Base-by-base conservation (phyloP, 2,113 vertebrate species). In the Carassius gibelio region DNA sequence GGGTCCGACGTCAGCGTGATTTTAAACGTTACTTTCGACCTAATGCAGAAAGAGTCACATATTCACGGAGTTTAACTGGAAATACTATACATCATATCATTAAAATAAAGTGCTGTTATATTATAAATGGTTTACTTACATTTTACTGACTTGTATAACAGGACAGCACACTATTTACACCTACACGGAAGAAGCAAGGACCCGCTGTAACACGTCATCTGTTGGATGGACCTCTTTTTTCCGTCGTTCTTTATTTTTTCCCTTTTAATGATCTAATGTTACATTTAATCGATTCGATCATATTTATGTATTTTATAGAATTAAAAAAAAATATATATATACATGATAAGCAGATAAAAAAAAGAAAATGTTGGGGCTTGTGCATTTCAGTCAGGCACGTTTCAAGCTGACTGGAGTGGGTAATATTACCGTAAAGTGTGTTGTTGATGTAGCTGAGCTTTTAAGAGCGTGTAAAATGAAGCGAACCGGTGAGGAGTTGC, bases 11-110 rank as follows among this genome's bases (percentile, higher is more conserved):
- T 95, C 88, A 95, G 89, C 1, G 95, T 95, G 89, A 95, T 95
- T 94, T 95, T 95, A 94, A 95, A 95, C 88, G 94, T 95, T 83
- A 95, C 94, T 91, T 95, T 95, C 82, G 95, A 95, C 95, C 95
- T 95, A 84, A 87, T 5, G 66, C 61, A 88, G 36, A 36, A 5
- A 38, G 82, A 0, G 7, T 75, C 68, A 75, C 15, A 61, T 0
- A 82, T 42, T 42, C 57, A 79, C 3, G 19, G 36, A 45, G 71
- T 14, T n/a, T 5, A 59, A 14, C 52, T 5, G 62, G 4, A 36
- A 3, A 26, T 76, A n/a, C 10, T 8, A 34, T 4, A 38, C 2
- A 14, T 3, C 3, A 4, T 34, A 64, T 4, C 36, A 0, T 0
- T 0, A 4, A 34, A 21, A 78, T 4, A 83, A 50, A 8, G 5